Conservation (phyloP, 2,888 invertebrate genomes). For the Dolomedes plantarius region DNA sequence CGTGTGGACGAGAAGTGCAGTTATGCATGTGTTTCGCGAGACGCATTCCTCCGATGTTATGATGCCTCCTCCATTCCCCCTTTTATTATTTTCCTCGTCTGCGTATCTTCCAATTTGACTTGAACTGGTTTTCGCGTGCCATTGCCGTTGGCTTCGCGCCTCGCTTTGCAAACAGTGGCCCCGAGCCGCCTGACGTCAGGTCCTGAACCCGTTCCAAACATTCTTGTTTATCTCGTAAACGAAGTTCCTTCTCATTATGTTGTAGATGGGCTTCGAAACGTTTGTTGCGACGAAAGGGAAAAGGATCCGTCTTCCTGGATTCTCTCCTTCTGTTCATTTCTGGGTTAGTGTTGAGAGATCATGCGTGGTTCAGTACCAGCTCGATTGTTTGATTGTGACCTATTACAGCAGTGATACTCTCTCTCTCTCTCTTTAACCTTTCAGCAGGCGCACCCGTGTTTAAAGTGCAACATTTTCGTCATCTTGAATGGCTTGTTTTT, state of each 20-base stretch:
- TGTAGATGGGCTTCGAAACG: neutral
- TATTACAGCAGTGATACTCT: too few species aligned
- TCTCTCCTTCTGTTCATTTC: neutral
- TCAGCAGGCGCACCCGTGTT: too few species aligned
- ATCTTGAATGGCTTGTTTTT: too few species aligned
- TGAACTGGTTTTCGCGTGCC: conserved; percentile 45
- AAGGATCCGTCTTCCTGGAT: neutral
- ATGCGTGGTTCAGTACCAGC: too few species aligned
- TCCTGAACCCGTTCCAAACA: conserved; percentile 57
- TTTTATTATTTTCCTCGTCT: too few species aligned
- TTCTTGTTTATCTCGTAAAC: conserved; percentile 44
- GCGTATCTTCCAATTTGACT: conserved; percentile 27
- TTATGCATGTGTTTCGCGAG: too few species aligned
- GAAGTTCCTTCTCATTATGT: neutral
- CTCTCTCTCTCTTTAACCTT: too few species aligned
- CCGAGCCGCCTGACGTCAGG: conserved; percentile 29
- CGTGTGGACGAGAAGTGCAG: too few species aligned
- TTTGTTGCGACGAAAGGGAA: conserved; percentile 1
- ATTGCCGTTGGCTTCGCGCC: conserved; percentile 38
- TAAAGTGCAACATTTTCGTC: too few species aligned
- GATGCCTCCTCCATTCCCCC: too few species aligned
- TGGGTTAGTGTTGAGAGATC: neutral
- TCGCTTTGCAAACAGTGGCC: conserved; percentile 42
- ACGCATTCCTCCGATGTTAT: too few species aligned
- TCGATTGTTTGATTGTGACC: too few species aligned